Conservation (phyloP, 2,888 invertebrate genomes). For the Brachylomia viminalis region DNA sequence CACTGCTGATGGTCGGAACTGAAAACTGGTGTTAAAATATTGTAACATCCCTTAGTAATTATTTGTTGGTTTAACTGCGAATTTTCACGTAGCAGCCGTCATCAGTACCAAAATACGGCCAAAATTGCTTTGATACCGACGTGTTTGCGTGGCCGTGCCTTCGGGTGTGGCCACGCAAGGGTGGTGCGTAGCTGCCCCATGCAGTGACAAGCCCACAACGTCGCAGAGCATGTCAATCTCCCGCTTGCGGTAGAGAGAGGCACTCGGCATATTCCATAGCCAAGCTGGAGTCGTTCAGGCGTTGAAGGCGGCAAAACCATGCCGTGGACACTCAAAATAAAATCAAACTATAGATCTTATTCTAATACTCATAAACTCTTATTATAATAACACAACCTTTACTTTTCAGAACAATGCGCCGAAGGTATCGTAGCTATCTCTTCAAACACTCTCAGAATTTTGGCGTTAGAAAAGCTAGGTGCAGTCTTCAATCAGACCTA, state of each 20-base stretch:
- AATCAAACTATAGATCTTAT: not conserved
- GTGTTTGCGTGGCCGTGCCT: conserved; percentile 79
- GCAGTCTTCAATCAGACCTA: conserved; percentile 99
- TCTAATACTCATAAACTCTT: not conserved
- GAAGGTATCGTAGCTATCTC: conserved; percentile 99
- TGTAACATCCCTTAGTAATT: not conserved
- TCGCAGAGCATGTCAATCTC: conserved; percentile 91
- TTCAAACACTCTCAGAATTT: conserved; percentile 98
- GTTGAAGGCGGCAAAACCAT: conserved; percentile 93
- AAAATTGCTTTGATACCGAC: conserved; percentile 71
- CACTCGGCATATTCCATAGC: conserved; percentile 94
- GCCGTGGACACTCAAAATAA: conserved; percentile 89
- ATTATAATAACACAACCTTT: conserved; percentile 55
- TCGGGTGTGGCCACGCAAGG: conserved; percentile 77
- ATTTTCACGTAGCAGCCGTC: not conserved
- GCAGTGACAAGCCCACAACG: conserved; percentile 91
- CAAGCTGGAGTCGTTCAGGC: conserved; percentile 93
- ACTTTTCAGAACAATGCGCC: conserved; percentile 96
- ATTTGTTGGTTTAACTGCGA: not conserved
- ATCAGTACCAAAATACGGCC: conserved; percentile 4
- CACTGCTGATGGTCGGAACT: not conserved
- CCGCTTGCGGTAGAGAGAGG: conserved; percentile 88
- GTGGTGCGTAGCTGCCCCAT: conserved; percentile 89
- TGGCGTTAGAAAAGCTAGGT: conserved; percentile 99
- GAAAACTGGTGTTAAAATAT: not conserved